These are phyloP conservation scores for Lasaia peninsularis DNA, from an alignment of 1,140 invertebrate genomes.

Conservation along the genomic window DNA sequence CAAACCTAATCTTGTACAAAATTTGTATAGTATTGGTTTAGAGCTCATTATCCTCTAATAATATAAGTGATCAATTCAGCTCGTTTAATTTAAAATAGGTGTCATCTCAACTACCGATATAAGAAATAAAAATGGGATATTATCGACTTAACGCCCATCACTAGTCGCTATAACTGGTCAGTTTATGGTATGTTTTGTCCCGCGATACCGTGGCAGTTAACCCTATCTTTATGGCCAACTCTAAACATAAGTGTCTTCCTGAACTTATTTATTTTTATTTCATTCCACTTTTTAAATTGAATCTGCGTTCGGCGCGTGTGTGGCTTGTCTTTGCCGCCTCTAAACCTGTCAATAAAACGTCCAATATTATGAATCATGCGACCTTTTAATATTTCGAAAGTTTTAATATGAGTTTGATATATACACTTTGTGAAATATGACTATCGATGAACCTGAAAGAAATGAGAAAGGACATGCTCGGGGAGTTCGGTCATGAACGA, in stretches of 20 bases:
- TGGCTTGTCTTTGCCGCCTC: constrained; percentile 55
- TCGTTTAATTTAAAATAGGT: not conserved
- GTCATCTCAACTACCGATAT: not conserved
- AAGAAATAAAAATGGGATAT: not conserved
- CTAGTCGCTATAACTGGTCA: constrained; percentile 45
- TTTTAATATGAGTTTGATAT: constrained; percentile 56
- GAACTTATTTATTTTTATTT: constrained; percentile 74
- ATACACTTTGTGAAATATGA: too few species aligned
- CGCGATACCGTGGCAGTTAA: constrained; percentile 67
- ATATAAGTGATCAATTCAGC: not conserved
- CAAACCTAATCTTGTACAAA: too few species aligned
- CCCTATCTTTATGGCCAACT: constrained; percentile 72
- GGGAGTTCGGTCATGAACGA: too few species aligned
- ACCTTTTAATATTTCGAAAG: constrained; percentile 61
- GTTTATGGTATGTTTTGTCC: constrained; percentile 73
- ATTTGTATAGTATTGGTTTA: not conserved
- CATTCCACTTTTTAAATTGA: constrained; percentile 75
- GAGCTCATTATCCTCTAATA: not conserved
- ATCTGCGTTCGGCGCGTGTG: constrained; percentile 66
- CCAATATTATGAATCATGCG: constrained; percentile 47
- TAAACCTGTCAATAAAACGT: constrained; percentile 71
- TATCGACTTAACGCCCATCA: constrained; percentile 6
- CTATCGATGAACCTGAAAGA: too few species aligned
- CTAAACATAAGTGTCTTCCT: constrained; percentile 74
- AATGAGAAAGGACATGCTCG: too few species aligned